Conservation (phyloP, 2,888 invertebrate genomes). For the Allophyes oxyacanthae region DNA sequence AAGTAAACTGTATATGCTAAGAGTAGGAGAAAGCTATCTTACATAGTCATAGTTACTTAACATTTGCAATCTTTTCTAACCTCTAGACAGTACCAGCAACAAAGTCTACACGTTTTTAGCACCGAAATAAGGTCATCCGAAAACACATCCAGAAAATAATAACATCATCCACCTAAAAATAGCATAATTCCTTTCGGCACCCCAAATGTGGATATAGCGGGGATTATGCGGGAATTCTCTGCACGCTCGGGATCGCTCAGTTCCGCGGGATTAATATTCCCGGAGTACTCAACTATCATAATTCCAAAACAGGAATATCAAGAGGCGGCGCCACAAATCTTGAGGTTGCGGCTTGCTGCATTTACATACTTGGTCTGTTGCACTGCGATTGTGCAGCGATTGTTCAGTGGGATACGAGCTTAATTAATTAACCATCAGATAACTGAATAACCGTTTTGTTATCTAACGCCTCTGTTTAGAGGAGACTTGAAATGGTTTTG, state of each 20-base stretch:
- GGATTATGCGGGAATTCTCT: constrained; percentile 54
- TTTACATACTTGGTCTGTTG: constrained; percentile 53
- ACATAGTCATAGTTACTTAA: no score
- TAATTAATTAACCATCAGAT: constrained; percentile 51
- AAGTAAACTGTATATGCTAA: no score
- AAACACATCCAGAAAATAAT: neutral
- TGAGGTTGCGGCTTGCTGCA: constrained; percentile 65
- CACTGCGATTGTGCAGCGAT: constrained; percentile 45
- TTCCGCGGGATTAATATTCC: constrained; percentile 77
- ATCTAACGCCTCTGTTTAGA: constrained; percentile 21
- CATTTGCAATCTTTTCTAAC: no score
- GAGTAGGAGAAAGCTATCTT: no score
- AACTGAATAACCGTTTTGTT: constrained; percentile 49
- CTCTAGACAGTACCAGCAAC: no score
- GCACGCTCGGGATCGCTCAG: constrained; percentile 52
- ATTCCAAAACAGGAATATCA: constrained; percentile 76
- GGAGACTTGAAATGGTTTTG: constrained; percentile 16
- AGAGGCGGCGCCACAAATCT: constrained; percentile 76
- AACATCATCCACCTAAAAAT: constrained; percentile 20
- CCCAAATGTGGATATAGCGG: constrained; percentile 43
- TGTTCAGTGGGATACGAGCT: constrained; percentile 43
- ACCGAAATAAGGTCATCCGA: no score
- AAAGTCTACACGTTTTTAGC: no score
- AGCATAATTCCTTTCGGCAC: constrained; percentile 40
- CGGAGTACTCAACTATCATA: constrained; percentile 71